Base-by-base conservation (phyloP, 2,888 invertebrate genomes). In the Aromia moschata region DNA sequence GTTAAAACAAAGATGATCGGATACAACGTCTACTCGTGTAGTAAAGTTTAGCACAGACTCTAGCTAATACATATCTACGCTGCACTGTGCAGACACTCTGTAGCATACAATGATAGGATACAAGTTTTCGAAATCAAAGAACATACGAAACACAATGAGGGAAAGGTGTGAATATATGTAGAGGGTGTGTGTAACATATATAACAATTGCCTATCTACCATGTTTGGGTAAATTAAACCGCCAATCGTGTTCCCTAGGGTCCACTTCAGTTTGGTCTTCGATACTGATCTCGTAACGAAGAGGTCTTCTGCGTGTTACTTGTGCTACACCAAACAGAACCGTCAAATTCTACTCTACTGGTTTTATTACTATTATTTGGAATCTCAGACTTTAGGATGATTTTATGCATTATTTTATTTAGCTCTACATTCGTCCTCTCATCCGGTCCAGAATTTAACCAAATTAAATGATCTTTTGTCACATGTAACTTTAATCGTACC, bases 171-270 rank as follows among this genome's bases (percentile, higher is more conserved):
- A 52, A 31, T 52, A 31, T 51, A 37, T 55, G 25, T 18, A 56
- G 31, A 45, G 15, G 43, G 31, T 30, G 30, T 30, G 64, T 69
- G 69, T 66, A 68, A 66, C 64, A 54, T 68, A 58, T 54, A 67
- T 58, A 64, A 64, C 67, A 65, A 63, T 58, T 64, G 61, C 69
- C 73, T 77, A 76, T 71, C 77, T 80, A 81, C 81, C 80, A 79
- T 81, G 74, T 78, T 75, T 73, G 69, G 78, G 77, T 72, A 83
- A 79, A 76, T 81, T 79, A 81, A 83, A 83, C 59, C 83, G 80
- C 83, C 83, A 84, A 77, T 83, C 83, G 76, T 84, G 83, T 78
- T 84, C 83, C 68, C 82, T 77, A 57, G 81, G 82, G 75, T 83
- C 83, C 77, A 82, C 82, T 75, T 84, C 83, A 45, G 81, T 82